phyloP scores from a whole-genome alignment of 2,113 vertebrate species.

The Miniopterus natalensis region DNA sequence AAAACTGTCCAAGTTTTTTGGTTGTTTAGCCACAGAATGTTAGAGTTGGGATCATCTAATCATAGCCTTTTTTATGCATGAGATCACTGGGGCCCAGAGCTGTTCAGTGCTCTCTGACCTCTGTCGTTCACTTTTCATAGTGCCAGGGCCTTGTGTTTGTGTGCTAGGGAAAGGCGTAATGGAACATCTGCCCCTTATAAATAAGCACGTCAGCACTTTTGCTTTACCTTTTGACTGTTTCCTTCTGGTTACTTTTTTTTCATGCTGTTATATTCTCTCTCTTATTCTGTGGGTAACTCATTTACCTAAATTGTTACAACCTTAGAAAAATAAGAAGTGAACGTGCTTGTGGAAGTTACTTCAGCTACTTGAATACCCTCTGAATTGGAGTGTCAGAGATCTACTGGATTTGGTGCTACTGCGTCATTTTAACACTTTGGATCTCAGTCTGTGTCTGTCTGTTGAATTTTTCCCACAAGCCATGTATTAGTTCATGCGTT shows the following conservation, averaged over 20 bases:
- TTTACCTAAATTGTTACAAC: conserved; percentile 61
- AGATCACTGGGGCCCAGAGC: neutral
- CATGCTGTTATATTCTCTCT: conserved; percentile 40
- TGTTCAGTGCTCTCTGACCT: neutral
- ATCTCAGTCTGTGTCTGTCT: neutral
- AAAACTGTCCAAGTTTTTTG: neutral
- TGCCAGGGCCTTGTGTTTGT: neutral
- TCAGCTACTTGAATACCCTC: neutral
- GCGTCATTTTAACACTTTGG: conserved; percentile 57
- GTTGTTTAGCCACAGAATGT: neutral
- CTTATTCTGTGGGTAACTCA: conserved; percentile 34
- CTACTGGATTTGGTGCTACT: neutral
- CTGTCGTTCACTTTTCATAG: neutral
- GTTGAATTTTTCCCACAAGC: neutral
- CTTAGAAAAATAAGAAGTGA: neutral
- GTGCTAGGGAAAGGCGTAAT: neutral
- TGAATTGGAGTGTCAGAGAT: conserved; percentile 22
- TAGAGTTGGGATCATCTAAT: neutral
- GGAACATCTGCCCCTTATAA: conserved; percentile 49
- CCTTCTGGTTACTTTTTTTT: neutral
- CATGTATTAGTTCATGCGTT: neutral
- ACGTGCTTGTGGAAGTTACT: neutral
- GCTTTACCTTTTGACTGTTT: conserved; percentile 56
- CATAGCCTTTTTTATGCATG: neutral
- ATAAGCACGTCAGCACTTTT: neutral